Evolutionary conservation across 2,113 vertebrate genomes (phyloP), one percentile per base, ranked within the genome.

Genomic region (Aphelocoma coerulescens): DNA sequence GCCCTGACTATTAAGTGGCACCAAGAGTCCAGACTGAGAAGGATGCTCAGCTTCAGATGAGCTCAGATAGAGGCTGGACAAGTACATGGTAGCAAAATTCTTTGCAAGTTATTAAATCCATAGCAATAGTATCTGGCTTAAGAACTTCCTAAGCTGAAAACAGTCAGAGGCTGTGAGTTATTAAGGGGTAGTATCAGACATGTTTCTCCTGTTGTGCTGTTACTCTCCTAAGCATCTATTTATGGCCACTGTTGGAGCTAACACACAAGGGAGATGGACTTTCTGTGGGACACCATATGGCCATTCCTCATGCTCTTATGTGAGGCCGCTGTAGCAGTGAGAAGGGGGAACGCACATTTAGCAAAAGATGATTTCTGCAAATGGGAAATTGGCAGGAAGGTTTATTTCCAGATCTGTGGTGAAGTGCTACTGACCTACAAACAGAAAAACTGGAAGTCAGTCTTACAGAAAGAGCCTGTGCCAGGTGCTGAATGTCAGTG

Each of bases 401-500:
- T 82, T 92, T 95, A 48, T 89, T 90, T 93, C 35, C 65, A 88
- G 75, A 71, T 88, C 72, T 61, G 48, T 2, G 5, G 18, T 92
- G 67, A 94, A 96, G 96, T 94, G 95, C 83, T 88, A 96, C 83
- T 94, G 93, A 97, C 91, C 92, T 96, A 92, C 81, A 95, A 93
- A 95, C n/a, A 94, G 78, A 35, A 85, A 91, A 88, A 63, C 46
- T 80, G 67, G 32, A 67, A 91, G 23, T 62, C 85, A 46, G 1
- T 91, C 91, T 63, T 84, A 68, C 48, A 68, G 63, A 80, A 93
- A 75, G 30, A 88, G 72, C 28, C 55, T 61, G 30, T 90, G 83
- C 71, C 74, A 93, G 91, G 75, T 91, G 93, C 81, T 93, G 91
- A 88, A 71, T 49, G 79, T 96, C 87, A 91, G 44, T 26, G 16